phyloP scores from a whole-genome alignment of 2,113 vertebrate species.

The Anguilla japonica region DNA sequence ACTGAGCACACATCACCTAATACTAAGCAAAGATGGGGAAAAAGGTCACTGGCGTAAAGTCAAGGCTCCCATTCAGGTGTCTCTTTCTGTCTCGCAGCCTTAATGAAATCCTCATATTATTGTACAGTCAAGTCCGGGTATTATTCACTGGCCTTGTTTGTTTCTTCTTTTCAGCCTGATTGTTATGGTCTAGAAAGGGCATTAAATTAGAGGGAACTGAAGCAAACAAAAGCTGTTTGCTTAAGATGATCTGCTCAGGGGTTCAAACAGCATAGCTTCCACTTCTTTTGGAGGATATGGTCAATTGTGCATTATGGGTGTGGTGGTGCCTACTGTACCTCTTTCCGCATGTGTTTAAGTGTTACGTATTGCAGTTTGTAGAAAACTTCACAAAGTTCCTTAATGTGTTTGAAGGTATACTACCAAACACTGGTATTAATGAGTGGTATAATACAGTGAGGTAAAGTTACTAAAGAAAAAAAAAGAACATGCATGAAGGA shows the following conservation, averaged over 20 bases:
- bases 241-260: slow-evolving; percentile 27
- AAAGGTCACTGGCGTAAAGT: slow-evolving; percentile 60
- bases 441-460: neutral
- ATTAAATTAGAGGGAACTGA: neutral
- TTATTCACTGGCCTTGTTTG: slow-evolving; percentile 11
- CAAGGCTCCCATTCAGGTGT: slow-evolving; percentile 55
- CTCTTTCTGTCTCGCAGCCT: slow-evolving; percentile 31
- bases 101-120: slow-evolving; percentile 40
- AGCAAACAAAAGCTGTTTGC: slow-evolving; percentile 27
- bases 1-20: slow-evolving; percentile 66
- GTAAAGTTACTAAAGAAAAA: neutral
- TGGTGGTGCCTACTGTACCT: neutral
- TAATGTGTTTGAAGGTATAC: neutral
- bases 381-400: neutral
- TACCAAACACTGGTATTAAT: neutral
- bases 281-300: neutral
- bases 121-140: slow-evolving; percentile 44
- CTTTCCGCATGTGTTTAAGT: neutral
- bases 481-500: too few relatives aligned
- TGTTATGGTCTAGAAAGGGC: neutral
- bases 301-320: slow-evolving; percentile 3
- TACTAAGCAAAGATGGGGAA: slow-evolving; percentile 61
- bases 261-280: slow-evolving; percentile 26
- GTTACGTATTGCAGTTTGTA: neutral
- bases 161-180: slow-evolving; percentile 9